These are phyloP conservation scores for Calypte anna DNA, from an alignment of 2,113 vertebrate species.

Conservation along the genomic window DNA sequence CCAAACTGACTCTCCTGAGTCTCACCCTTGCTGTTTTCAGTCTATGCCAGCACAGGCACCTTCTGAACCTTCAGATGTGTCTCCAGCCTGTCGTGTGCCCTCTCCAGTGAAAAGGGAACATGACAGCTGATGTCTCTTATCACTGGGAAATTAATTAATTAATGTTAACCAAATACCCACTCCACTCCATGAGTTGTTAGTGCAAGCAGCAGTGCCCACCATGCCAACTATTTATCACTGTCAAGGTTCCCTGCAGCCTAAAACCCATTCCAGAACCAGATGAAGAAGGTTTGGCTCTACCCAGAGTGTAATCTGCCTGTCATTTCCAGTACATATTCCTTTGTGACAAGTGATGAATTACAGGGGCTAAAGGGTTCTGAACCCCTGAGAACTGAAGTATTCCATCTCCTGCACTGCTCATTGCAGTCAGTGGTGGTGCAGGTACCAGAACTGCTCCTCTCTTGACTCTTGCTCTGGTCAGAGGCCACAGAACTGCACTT, in stretches of 20 bases:
- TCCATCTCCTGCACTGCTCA: not conserved
- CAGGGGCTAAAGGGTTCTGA: constrained; percentile 11
- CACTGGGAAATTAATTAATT: constrained; percentile 18
- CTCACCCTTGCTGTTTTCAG: no score
- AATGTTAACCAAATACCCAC: not conserved
- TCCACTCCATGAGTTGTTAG: not conserved
- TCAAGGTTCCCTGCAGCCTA: constrained; percentile 8
- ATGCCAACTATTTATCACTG: constrained; percentile 4
- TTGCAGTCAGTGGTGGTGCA: not conserved
- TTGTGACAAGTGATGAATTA: not conserved
- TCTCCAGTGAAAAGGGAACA: not conserved
- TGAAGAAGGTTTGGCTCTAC: not conserved
- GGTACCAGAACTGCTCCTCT: not conserved
- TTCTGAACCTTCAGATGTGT: not conserved
- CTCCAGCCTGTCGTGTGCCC: not conserved
- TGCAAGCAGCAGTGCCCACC: not conserved
- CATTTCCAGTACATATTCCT: constrained; percentile 1
- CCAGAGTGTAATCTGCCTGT: not conserved
- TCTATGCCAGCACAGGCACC: not conserved
- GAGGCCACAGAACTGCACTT: not conserved
- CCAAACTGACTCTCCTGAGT: not conserved
- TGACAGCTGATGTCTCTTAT: not conserved
- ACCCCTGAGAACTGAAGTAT: not conserved
- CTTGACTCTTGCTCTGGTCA: not conserved
- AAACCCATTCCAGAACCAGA: constrained; percentile 15